Conservation (phyloP, 35 echinoderm and acorn worm genomes). For the Apostichopus californicus region DNA sequence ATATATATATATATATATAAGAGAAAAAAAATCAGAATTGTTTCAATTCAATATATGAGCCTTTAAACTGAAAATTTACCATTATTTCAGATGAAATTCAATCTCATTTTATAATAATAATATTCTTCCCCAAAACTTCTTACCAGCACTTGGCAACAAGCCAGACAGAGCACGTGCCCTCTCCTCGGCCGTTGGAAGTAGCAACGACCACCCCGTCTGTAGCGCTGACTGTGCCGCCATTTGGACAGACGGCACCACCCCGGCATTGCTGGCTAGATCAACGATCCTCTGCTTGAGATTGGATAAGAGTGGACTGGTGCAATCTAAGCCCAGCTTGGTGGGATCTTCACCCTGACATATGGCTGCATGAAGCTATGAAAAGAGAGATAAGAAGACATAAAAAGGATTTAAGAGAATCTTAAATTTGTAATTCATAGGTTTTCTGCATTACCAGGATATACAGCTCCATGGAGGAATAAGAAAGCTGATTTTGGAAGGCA, state of each 20-base stretch:
- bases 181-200: conserved; percentile 97
- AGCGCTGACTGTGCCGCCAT: conserved; percentile 82
- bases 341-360: conserved; percentile 90
- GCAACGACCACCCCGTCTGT: conserved; percentile 96
- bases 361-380: conserved; percentile 83
- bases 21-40: too few species aligned
- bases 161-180: conserved; percentile 89
- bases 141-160: conserved; percentile 92
- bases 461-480: too few species aligned
- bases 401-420: background rate
- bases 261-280: conserved; percentile 95
- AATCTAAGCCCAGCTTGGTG: conserved; percentile 77
- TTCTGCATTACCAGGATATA: too few species aligned
- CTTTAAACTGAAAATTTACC: too few species aligned
- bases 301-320: conserved; percentile 74
- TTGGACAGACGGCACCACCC: conserved; percentile 88
- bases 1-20: too few species aligned
- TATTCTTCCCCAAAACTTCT: background rate
- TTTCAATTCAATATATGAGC: too few species aligned
- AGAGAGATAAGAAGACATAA: background rate
- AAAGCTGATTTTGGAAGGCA: too few species aligned
- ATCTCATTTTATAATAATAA: too few species aligned
- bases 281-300: conserved; percentile 96
- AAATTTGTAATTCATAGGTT: too few species aligned
- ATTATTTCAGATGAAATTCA: too few species aligned